Base-by-base conservation (phyloP, 2,797 vertebrate genomes). In the Macroramphosus scolopax region DNA sequence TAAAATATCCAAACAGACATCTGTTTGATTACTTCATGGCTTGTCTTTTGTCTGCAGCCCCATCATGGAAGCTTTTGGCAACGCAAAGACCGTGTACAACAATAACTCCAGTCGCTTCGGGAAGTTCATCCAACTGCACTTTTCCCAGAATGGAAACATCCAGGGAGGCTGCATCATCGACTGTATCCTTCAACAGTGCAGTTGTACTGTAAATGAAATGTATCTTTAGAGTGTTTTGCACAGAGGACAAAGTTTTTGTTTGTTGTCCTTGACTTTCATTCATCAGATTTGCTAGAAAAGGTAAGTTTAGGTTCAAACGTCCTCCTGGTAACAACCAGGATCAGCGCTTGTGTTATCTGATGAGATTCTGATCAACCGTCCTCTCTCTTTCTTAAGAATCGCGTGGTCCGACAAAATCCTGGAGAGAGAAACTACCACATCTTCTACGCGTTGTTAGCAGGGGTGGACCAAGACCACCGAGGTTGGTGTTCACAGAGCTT, bases 71-170 rank as follows among this genome's bases (percentile, higher is more conserved):
- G 93, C 93, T 5, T 96, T 96, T 72, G 94, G 94, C 46, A 96
- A 96, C 11, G 93, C 94, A 36, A 96, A 94, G 80, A 96, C 94
- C 0, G 91, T 96, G 31, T 95, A 95, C 87, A 96, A 96, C 86
- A 96, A 95, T 77, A 96, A 96, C 84, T 96, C 94, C 51, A 95
- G 93, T 26, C 93, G 94, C 60, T 96, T 96, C 18, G 94, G 94
- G 57, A 96, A 96, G 71, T 95, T 96, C 71, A 94, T 96, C 74
- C 94, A 95, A 72, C 90, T 96, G 43, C 92, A 95, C 81, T 95
- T 95, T 75, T 93, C 93, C 64, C 91, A 92, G 67, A 91, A 89
- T 2, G 94, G 94, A 45, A 91, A 93, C 80, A 95, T 96, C 78
- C 93, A 96, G 43, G 94, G 93, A 51, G 94, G 94, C 36, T 88